Evolutionary conservation across 2,113 vertebrate species (phyloP), one percentile per base, ranked within the genome.

Genomic region (Epinephelus moara): DNA sequence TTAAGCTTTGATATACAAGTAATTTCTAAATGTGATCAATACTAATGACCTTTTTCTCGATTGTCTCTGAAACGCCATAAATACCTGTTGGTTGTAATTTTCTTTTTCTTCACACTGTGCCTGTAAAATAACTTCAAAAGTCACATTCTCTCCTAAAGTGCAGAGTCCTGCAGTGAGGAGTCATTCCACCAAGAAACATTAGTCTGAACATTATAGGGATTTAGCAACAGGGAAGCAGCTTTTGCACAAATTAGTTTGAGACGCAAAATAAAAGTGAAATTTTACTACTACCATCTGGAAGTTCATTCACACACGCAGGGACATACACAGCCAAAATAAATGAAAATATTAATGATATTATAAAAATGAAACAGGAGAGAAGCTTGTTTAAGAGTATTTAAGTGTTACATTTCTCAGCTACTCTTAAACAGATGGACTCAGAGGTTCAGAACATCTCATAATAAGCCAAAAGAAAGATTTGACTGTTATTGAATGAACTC

Each of bases 61-160:
- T 3, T 45, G 42, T 45, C 2, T 45, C 42, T 45, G 42, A 45
- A 45, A 8, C 11, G 11, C 15, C 2, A 0, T 6, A 14, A 8
- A 33, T 21, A 21, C 25, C 14, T 78, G 19, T 5, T 50, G 13
- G 9, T 18, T 23, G 25, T 21, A 61, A 68, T 53, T 33, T 59
- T n/a, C 45, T 27, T 56, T 82, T 70, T 70, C 21, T 56, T 40
- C 57, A 52, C 50, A 59, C 57, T 57, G 27, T 30, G 45, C 23
- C 70, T 19, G 12, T 42, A 37, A 78, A 85, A 83, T 53, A 45
- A 55, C 75, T 86, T 60, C 0, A 78, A 75, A 87, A 87, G 80
- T 88, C 70, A 79, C 14, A 9, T 9, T 77, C 10, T 78, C 27
- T 76, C 14, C 49, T 82, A 12, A 80, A 82, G 27, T 66, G 75